These are phyloP conservation scores for Lathronympha strigana DNA, from an alignment of 2,888 invertebrate species.

Conservation along the genomic window DNA sequence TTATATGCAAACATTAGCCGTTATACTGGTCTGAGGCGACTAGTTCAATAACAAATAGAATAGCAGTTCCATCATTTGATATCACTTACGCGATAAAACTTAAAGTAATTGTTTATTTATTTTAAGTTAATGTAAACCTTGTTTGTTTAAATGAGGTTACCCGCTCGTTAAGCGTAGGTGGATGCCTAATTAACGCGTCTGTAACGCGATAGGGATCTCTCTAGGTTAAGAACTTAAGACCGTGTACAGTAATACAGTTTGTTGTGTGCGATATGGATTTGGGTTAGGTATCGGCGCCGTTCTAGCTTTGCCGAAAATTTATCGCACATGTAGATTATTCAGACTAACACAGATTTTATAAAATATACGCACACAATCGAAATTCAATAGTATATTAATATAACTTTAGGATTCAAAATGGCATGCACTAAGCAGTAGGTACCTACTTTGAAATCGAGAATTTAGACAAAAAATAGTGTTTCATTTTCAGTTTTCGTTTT, in stretches of 20 bases:
- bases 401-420: neutral
- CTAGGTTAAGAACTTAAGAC: constrained; percentile 76
- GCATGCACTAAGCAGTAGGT: too few relatives aligned
- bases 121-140: constrained; percentile 52
- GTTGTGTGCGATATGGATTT: constrained; percentile 51
- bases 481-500: too few relatives aligned
- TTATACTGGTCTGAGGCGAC: neutral
- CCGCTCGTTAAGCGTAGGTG: constrained; percentile 57
- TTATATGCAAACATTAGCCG: too few relatives aligned
- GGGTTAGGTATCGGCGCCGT: constrained; percentile 40
- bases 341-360: neutral
- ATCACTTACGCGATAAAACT: constrained; percentile 39
- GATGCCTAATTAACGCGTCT: constrained; percentile 63
- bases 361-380: neutral
- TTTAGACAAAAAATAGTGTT: too few relatives aligned
- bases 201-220: constrained; percentile 66
- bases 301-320: constrained; percentile 14
- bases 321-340: neutral
- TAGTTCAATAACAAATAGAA: neutral
- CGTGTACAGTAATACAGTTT: constrained; percentile 64
- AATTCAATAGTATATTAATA: neutral
- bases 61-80: constrained; percentile 26
- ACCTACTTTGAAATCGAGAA: too few relatives aligned
- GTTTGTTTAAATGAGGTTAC: constrained; percentile 61
- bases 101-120: constrained; percentile 36